phyloP scores from a whole-genome alignment of 2,888 invertebrate genomes.

The Chrysotoxum bicinctum region DNA sequence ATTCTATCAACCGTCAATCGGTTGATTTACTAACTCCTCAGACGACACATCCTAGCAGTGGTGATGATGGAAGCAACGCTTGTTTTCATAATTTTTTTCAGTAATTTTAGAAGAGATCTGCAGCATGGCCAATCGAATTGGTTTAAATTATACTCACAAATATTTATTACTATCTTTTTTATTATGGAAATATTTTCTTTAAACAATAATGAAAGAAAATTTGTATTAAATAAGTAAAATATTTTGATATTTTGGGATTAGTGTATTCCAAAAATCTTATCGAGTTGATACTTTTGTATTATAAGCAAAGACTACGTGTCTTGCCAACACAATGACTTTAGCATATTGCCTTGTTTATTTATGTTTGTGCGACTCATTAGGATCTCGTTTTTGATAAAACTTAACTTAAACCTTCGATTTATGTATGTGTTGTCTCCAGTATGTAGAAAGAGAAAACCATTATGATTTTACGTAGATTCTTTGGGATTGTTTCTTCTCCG shows the following conservation, averaged over 20 bases:
- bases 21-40: too few relatives aligned
- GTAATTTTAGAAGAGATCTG: too few relatives aligned
- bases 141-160: too few relatives aligned
- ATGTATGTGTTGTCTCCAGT: neutral
- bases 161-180: too few relatives aligned
- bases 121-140: too few relatives aligned
- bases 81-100: too few relatives aligned
- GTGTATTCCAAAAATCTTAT: neutral
- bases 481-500: constrained; percentile 87
- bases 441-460: neutral
- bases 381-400: constrained; percentile 28
- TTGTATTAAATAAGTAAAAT: too few relatives aligned
- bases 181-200: too few relatives aligned
- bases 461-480: constrained; percentile 85
- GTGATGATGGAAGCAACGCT: too few relatives aligned
- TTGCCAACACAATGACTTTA: neutral
- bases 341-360: neutral
- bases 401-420: constrained; percentile 22
- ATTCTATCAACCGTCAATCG: too few relatives aligned
- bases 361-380: constrained; percentile 48
- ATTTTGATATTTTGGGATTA: neutral
- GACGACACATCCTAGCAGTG: too few relatives aligned
- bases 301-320: neutral
- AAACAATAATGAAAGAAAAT: too few relatives aligned
- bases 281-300: neutral